Percentiles rank a stretch among this genome's conserved stretches.
phyloP scores from a whole-genome alignment of 2,113 vertebrate genomes.

The Aegypius monachus region DNA sequence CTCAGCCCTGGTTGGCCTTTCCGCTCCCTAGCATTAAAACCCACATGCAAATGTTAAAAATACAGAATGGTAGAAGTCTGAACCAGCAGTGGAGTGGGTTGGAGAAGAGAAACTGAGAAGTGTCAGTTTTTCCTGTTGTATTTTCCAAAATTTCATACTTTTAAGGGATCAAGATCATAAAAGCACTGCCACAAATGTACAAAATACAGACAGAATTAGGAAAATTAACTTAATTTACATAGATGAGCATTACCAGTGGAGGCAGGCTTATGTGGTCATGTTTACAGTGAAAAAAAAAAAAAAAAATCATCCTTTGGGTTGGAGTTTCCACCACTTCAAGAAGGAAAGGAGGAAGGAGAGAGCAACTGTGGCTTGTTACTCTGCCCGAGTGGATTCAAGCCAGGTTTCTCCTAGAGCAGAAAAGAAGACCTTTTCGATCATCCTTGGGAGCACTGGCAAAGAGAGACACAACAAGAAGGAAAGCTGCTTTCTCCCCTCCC shows the following conservation, averaged over 20 bases:
- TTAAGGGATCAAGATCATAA: background rate
- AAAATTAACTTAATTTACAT: background rate
- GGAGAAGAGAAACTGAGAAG: background rate
- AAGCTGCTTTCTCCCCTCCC: background rate
- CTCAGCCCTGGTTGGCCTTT: background rate
- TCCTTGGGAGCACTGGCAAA: background rate
- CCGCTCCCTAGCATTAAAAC: background rate
- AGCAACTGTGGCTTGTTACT: background rate
- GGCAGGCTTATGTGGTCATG: fast-evolving
- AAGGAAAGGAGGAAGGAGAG: background rate
- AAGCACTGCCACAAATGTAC: background rate
- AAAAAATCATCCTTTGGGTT: background rate
- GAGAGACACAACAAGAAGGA: background rate
- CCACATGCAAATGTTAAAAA: background rate
- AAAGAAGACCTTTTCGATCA: background rate
- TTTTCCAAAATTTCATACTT: background rate
- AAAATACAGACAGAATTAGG: background rate
- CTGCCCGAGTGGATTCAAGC: fast-evolving
- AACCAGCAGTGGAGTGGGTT: fast-evolving
- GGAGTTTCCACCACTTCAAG: background rate
- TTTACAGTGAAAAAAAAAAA: background rate
- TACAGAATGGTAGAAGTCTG: background rate
- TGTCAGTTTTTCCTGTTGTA: fast-evolving
- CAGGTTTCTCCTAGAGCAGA: background rate
- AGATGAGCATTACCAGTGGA: background rate